Evolutionary conservation across 1,140 invertebrate species (phyloP).

Genomic region (Conus ventricosus): DNA sequence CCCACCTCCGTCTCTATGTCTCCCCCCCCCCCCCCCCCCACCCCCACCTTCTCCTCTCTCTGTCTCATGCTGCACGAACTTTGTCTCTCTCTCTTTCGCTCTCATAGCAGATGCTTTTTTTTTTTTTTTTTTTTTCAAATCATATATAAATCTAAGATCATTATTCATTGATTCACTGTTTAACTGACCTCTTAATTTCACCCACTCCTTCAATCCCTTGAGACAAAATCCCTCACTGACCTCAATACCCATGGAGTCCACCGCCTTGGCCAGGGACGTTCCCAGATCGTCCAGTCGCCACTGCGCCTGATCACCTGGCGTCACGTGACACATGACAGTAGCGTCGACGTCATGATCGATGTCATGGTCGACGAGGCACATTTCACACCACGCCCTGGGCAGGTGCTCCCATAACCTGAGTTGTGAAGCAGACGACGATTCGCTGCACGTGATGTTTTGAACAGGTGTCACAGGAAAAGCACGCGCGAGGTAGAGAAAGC

Average conservation of each 20-base stretch:
- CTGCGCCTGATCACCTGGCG: not conserved
- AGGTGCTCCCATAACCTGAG: not conserved
- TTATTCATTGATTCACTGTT: too few species aligned
- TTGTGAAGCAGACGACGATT: not conserved
- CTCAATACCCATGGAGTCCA: not conserved
- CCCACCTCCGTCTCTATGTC: too few species aligned
- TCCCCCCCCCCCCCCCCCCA: too few species aligned
- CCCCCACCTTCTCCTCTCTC: too few species aligned
- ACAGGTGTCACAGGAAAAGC: not conserved
- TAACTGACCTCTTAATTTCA: too few species aligned
- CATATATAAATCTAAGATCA: too few species aligned
- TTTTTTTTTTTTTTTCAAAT: too few species aligned
- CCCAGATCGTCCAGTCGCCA: conserved; percentile 8
- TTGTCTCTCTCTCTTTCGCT: too few species aligned
- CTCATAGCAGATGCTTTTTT: too few species aligned
- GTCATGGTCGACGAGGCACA: not conserved
- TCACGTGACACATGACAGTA: conserved; percentile 13
- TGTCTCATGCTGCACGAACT: too few species aligned
- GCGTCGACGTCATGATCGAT: conserved; percentile 3
- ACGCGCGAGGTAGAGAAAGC: not conserved
- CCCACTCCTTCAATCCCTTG: too few species aligned
- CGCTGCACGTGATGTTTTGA: not conserved
- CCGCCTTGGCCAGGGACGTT: not conserved
- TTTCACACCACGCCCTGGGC: not conserved
- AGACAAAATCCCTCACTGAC: not conserved